phyloP scores from a whole-genome alignment of 2,113 vertebrate genomes.

The Leptobrachium leishanense region DNA sequence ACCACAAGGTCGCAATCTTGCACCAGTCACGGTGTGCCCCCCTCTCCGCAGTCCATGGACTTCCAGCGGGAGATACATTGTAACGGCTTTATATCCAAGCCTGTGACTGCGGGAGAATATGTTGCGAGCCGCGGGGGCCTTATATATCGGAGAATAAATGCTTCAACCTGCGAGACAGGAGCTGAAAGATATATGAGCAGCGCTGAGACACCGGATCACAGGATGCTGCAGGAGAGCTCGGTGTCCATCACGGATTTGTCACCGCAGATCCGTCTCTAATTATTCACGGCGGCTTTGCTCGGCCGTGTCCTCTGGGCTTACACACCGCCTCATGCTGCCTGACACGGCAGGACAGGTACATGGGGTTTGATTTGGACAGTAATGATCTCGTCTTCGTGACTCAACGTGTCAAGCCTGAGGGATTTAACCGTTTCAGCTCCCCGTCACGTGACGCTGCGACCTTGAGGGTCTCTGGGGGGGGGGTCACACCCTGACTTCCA shows the following conservation, averaged over 20 bases:
- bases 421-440: not conserved
- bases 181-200: conserved; percentile 40
- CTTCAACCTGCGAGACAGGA: conserved; percentile 57
- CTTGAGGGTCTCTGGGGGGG: no score
- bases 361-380: conserved; percentile 27
- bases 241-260: conserved; percentile 57
- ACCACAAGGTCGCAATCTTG: conserved; percentile 56
- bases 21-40: not conserved
- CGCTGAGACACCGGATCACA: conserved; percentile 50
- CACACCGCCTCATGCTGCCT: conserved; percentile 15
- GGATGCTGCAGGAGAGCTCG: conserved; percentile 6
- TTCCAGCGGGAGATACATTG: conserved; percentile 8
- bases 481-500: no score
- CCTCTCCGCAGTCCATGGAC: conserved; percentile 28
- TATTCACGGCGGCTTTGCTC: conserved; percentile 51
- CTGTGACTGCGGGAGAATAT: conserved; percentile 56
- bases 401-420: fast-evolving
- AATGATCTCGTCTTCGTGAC: conserved; percentile 32
- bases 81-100: conserved; percentile 16
- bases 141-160: conserved; percentile 56
- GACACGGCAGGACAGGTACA: conserved; percentile 53
- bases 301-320: not conserved
- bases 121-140: conserved; percentile 39
- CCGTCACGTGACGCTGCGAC: no score
- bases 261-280: conserved; percentile 58